These are phyloP conservation scores for Catocala sponsa DNA, from an alignment of 2,888 invertebrate genomes.

Conservation along the genomic window DNA sequence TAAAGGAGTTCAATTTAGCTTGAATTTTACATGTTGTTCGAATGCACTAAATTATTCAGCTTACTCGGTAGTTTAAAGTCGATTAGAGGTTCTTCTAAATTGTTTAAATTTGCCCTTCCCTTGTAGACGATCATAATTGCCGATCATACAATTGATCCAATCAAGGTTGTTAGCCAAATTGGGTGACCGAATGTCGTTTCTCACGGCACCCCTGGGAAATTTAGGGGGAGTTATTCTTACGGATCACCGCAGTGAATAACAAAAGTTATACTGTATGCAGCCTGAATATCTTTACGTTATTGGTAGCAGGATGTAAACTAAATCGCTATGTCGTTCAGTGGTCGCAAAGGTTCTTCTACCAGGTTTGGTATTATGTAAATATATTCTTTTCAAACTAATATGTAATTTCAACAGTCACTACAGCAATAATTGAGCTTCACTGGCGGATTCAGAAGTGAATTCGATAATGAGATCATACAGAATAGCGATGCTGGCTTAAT, in stretches of 20 bases:
- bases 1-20: constrained; percentile 4
- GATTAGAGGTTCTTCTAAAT: too few relatives aligned
- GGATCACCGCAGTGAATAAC: neutral
- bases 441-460: too few relatives aligned
- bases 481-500: too few relatives aligned
- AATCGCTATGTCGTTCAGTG: too few relatives aligned
- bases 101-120: too few relatives aligned
- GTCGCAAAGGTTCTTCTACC: neutral
- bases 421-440: too few relatives aligned
- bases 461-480: too few relatives aligned
- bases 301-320: neutral
- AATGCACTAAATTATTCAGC: constrained; percentile 1
- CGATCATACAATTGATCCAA: too few relatives aligned
- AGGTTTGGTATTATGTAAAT: neutral
- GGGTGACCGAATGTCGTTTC: neutral
- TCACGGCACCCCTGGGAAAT: neutral
- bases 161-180: too few relatives aligned
- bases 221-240: neutral
- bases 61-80: neutral
- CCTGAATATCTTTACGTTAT: too few relatives aligned
- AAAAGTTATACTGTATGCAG: neutral
- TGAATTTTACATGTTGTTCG: neutral
- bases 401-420: too few relatives aligned
- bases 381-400: neutral
- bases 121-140: too few relatives aligned